Percentiles rank a stretch among this genome's conserved stretches.
These are phyloP conservation scores for Penaeus japonicus DNA, from an alignment of 1,140 invertebrate genomes.

Conservation along the genomic window DNA sequence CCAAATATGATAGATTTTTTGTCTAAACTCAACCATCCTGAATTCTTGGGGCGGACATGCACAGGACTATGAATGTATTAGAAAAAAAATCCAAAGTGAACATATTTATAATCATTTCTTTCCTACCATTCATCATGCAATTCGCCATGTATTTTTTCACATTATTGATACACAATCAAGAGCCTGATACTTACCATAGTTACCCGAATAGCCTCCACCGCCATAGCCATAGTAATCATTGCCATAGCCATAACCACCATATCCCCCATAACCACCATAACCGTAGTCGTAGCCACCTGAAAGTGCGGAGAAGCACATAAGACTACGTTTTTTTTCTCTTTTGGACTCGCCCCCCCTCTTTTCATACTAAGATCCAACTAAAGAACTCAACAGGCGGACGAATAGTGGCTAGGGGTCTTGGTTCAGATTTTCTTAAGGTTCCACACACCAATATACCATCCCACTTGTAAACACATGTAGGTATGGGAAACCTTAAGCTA, in stretches of 20 bases:
- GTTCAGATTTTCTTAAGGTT: no score
- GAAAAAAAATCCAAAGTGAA: no score
- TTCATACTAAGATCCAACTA: neutral
- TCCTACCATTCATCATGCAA: neutral
- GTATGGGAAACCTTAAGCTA: no score
- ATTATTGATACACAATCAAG: neutral
- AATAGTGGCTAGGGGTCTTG: no score
- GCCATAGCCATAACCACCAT: constrained; percentile 48
- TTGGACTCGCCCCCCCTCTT: neutral
- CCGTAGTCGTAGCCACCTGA: constrained; percentile 55
- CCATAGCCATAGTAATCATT: constrained; percentile 52
- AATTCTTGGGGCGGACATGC: no score
- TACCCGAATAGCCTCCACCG: constrained; percentile 24
- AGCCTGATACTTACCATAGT: constrained; percentile 49
- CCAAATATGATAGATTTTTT: no score
- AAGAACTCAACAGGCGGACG: neutral
- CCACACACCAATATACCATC: no score
- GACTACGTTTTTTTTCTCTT: neutral
- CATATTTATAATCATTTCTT: no score
- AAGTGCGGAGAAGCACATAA: neutral
- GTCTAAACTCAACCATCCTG: no score
- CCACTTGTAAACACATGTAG: no score
- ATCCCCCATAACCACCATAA: constrained; percentile 41
- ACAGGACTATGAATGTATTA: no score
- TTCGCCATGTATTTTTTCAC: neutral